Conservation (phyloP, 2,888 invertebrate species). For the Hartigia nigra region DNA sequence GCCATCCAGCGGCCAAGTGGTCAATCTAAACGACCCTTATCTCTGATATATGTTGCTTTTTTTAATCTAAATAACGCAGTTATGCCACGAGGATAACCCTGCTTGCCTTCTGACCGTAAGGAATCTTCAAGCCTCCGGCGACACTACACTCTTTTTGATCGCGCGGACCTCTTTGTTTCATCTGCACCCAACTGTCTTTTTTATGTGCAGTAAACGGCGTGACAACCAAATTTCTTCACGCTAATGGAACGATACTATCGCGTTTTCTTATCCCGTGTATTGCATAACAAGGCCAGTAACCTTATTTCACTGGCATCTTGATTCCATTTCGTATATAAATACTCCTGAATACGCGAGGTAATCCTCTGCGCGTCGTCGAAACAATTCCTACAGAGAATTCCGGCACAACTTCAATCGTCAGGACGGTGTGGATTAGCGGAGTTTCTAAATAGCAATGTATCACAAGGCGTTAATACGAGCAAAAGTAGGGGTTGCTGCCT, state of each 20-base stretch:
- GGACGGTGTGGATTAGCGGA: neutral
- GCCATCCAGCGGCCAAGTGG: constrained; percentile 60
- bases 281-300: neutral
- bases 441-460: constrained; percentile 26
- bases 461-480: constrained; percentile 32
- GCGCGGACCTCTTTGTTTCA: neutral
- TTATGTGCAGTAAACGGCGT: neutral
- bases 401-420: constrained; percentile 11
- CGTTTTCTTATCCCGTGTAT: neutral
- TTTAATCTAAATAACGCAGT: constrained; percentile 58
- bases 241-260: neutral
- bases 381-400: constrained; percentile 30
- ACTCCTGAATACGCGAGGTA: neutral
- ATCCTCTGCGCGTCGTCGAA: constrained; percentile 19
- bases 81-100: constrained; percentile 23
- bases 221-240: neutral
- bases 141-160: neutral
- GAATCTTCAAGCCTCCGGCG: neutral
- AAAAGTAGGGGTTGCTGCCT: constrained; percentile 14
- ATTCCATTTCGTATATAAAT: neutral
- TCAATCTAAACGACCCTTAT: constrained; percentile 64
- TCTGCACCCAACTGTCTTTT: neutral
- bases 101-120: neutral
- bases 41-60: constrained; percentile 40
- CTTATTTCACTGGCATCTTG: neutral